A percentile compares a stretch with the other conserved stretches of the same genome.
Evolutionary conservation across 2,113 vertebrate species (phyloP).

Genomic region (Oxyruncus cristatus): DNA sequence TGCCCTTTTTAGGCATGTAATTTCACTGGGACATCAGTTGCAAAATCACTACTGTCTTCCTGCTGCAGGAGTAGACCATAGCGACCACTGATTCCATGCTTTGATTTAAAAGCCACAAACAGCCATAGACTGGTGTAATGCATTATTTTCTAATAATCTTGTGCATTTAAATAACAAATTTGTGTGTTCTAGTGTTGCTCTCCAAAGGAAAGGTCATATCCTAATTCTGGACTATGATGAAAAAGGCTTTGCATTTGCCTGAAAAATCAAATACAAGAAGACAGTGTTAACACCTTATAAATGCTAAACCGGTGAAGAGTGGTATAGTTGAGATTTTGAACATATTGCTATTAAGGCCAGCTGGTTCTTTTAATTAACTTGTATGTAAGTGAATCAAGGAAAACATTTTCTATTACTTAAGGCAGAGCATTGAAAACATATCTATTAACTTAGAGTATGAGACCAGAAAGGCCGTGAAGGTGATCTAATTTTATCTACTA

Average conservation of each 20-base stretch:
- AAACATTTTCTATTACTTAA: background rate
- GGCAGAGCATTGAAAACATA: background rate
- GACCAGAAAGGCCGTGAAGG: background rate
- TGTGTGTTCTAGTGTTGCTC: background rate
- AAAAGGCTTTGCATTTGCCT: background rate
- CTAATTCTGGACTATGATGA: background rate
- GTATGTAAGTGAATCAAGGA: background rate
- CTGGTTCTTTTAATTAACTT: conserved; percentile 16
- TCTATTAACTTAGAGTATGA: background rate
- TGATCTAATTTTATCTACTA: background rate
- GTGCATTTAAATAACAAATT: background rate
- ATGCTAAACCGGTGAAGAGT: background rate
- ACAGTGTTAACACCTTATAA: background rate
- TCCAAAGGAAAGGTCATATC: background rate
- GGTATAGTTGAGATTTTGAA: background rate
- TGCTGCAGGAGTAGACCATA: background rate
- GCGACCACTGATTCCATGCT: background rate
- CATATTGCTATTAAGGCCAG: background rate
- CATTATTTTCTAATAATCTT: background rate
- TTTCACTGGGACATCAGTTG: background rate
- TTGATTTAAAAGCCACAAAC: background rate
- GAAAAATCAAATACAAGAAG: background rate
- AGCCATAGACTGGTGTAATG: background rate
- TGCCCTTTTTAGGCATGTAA: background rate
- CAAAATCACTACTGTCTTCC: background rate